Base-by-base conservation (phyloP, 2,797 vertebrate species). In the Taeniopygia guttata region DNA sequence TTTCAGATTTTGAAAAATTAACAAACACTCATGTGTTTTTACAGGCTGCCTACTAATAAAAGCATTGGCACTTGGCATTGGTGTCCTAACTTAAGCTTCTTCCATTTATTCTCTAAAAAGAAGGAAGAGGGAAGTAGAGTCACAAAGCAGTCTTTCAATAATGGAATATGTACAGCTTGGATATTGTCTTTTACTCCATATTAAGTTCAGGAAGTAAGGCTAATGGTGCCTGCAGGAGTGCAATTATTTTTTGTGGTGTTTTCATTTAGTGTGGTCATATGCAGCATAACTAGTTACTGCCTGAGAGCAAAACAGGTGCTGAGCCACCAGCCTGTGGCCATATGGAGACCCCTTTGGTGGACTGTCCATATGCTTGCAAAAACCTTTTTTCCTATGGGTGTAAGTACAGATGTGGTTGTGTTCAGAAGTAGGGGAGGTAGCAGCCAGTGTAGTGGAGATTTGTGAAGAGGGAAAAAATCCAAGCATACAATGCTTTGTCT, bases 401-500 rank as follows among this genome's bases (percentile, higher is more conserved):
- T n/a, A 54, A 58, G n/a, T n/a, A n/a, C n/a, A n/a, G 18, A 26
- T 9, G 38, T 70, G 32, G 3, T 34, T 64, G 34, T 60, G 38
- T 34, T 54, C 30, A 52, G 45, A 66, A 64, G 43, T 0, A 45
- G 20, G 10, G 36, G 16, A 87, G 22, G 23, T 85, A 48, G 10
- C 13, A 32, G 22, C 1, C 32, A 32, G 9, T 13, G 17, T 46
- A 29, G 15, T 0, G 0, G 17, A 43, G 30, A 36, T 38, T 60
- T 90, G n/a, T 58, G 16, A 63, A 75, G 45, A 6, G 8, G 16
- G 6, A 7, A n/a, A 56, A 74, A 66, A 18, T 4, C 0, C 40
- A 27, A 58, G 9, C 3, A 34, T 64, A 30, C 30, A 77, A 1
- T 67, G 20, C 17, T 84, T 4, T 22, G 0, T 26, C 21, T 75